phyloP scores from a whole-genome alignment of 2,113 vertebrate genomes.

The Burhinus bistriatus region DNA sequence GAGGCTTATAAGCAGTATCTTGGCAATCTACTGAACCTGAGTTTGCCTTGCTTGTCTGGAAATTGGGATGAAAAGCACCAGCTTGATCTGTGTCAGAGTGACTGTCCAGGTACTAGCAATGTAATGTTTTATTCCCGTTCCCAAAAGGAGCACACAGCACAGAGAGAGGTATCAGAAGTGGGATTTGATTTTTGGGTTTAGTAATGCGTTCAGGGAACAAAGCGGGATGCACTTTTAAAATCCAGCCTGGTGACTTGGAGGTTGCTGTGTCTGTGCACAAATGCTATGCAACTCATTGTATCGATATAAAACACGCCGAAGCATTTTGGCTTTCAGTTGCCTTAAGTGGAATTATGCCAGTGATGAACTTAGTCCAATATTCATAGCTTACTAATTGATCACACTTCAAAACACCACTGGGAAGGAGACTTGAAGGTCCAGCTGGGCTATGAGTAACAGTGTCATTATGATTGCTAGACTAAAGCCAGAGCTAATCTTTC shows the following conservation, averaged over 20 bases:
- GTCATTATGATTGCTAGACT: neutral
- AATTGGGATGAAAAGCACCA: neutral
- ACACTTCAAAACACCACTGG: neutral
- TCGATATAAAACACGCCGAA: neutral
- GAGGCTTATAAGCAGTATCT: neutral
- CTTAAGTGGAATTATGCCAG: neutral
- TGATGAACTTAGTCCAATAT: neutral
- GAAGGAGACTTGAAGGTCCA: constrained; percentile 1
- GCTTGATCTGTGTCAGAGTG: neutral
- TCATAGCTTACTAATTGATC: neutral
- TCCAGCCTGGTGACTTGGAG: neutral
- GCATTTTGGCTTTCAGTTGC: neutral
- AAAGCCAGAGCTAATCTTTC: neutral
- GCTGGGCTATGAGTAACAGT: neutral
- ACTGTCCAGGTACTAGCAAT: accelerated
- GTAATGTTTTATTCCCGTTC: neutral
- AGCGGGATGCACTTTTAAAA: neutral
- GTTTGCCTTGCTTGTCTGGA: neutral
- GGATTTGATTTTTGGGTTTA: neutral
- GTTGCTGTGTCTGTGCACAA: neutral
- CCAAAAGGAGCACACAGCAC: neutral
- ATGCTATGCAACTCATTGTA: neutral
- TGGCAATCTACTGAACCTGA: neutral
- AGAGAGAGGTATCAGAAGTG: neutral
- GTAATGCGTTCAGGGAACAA: neutral